phyloP scores from a whole-genome alignment of 2,888 invertebrate species.

The Bhutanitis thaidina region DNA sequence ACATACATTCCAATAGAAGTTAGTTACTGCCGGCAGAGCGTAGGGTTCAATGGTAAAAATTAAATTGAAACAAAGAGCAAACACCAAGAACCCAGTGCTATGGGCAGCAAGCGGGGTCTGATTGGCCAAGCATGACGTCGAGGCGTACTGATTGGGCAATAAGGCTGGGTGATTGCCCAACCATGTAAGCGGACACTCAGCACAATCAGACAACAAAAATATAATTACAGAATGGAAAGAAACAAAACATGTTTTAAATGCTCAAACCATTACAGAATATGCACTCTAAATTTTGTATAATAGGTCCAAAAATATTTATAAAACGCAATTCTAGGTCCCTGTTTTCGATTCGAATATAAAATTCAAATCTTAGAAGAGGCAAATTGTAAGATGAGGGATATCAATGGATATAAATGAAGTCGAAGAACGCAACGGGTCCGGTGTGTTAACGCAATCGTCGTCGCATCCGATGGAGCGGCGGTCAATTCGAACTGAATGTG shows the following conservation, averaged over 20 bases:
- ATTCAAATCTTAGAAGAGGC: constrained; percentile 22
- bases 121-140: constrained; percentile 60
- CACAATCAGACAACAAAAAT: constrained; percentile 51
- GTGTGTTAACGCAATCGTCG: constrained; percentile 56
- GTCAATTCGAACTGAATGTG: constrained; percentile 62
- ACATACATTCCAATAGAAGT: constrained; percentile 71
- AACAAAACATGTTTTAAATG: constrained; percentile 22
- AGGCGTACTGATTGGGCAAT: constrained; percentile 83
- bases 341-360: constrained; percentile 59
- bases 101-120: constrained; percentile 57
- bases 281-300: constrained; percentile 55
- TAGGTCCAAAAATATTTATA: constrained; percentile 71
- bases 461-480: constrained; percentile 65
- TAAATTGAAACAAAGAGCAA: constrained; percentile 34
- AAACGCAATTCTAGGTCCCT: constrained; percentile 73
- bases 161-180: constrained; percentile 88
- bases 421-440: constrained; percentile 61
- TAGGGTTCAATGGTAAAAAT: constrained; percentile 45
- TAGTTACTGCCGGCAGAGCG: constrained; percentile 48
- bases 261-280: constrained; percentile 24
- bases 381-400: constrained; percentile 37
- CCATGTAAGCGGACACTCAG: constrained; percentile 80
- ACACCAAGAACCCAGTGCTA: constrained; percentile 48
- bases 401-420: constrained; percentile 34
- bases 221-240: constrained; percentile 33